These are phyloP conservation scores for Colossoma macropomum DNA, from an alignment of 2,113 vertebrate species.

Conservation along the genomic window DNA sequence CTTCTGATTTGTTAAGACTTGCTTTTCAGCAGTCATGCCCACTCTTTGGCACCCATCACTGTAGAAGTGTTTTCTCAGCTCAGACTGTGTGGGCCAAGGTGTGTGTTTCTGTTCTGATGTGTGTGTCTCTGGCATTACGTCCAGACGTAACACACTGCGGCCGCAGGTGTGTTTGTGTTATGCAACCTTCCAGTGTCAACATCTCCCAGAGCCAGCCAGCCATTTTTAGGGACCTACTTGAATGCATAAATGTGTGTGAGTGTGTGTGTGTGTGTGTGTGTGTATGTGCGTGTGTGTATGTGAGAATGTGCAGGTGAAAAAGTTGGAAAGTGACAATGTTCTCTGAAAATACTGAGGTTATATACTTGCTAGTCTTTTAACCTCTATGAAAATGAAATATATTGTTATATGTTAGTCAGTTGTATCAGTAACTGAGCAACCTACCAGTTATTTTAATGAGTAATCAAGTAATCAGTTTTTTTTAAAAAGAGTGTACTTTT, in stretches of 20 bases:
- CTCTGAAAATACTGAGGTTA: background rate
- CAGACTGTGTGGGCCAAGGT: constrained; percentile 5
- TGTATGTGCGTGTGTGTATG: constrained; percentile 12
- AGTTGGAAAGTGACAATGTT: background rate
- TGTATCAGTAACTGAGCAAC: too few relatives aligned
- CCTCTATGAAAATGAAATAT: too few relatives aligned
- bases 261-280: constrained; percentile 3
- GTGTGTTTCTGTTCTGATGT: constrained; percentile 15
- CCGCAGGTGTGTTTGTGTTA: constrained; percentile 51
- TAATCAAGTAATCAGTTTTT: too few relatives aligned
- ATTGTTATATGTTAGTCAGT: too few relatives aligned
- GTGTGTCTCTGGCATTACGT: background rate
- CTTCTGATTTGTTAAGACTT: background rate
- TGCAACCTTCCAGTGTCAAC: constrained; percentile 51
- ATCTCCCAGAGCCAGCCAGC: constrained; percentile 25
- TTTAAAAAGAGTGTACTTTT: too few relatives aligned
- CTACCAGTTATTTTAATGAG: too few relatives aligned
- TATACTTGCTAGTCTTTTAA: too few relatives aligned
- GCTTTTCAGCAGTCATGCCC: background rate
- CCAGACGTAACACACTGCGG: constrained; percentile 44
- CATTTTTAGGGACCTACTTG: constrained; percentile 14
- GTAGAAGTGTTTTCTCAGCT: constrained; percentile 15
- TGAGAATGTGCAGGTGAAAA: background rate
- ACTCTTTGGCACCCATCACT: background rate
- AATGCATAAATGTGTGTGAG: constrained; percentile 8